A percentile compares a stretch with the other conserved stretches of the same genome.
Evolutionary conservation across 2,113 vertebrate genomes (phyloP).

Genomic region (Malurus cyaneus): DNA sequence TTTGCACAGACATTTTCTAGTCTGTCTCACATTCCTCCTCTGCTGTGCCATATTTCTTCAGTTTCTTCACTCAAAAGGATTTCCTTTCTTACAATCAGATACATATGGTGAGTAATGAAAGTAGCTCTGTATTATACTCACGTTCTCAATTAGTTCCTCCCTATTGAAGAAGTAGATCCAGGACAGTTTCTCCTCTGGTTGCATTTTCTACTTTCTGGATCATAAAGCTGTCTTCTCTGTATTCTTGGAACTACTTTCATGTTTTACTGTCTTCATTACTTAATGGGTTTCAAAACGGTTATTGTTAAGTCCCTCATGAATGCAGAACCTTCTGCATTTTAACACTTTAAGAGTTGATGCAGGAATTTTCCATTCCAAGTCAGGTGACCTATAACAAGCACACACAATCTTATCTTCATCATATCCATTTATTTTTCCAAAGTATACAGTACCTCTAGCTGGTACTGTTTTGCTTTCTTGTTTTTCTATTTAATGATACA

Average conservation of each 20-base stretch:
- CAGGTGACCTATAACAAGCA: not conserved
- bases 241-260: conserved; percentile 47
- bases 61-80: not conserved
- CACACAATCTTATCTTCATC: not conserved
- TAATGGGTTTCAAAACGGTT: conserved; percentile 53
- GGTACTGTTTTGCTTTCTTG: not conserved
- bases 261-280: conserved; percentile 59
- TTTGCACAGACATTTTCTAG: not conserved
- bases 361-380: conserved; percentile 1
- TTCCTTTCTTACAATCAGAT: not conserved
- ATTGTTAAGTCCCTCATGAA: conserved; percentile 49
- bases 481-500: not conserved
- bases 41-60: not conserved
- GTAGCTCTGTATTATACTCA: conserved; percentile 31
- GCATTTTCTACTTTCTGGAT: conserved; percentile 60
- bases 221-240: conserved; percentile 58
- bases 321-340: not conserved
- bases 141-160: conserved; percentile 50
- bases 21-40: not conserved
- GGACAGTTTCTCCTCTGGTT: conserved; percentile 47
- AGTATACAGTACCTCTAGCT: not conserved
- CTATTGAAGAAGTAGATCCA: conserved; percentile 32
- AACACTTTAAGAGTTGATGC: not conserved
- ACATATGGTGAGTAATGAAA: not conserved
- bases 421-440: not conserved